These are phyloP conservation scores for Phenganax marumi DNA, from an alignment of 92 coral and sea anemone genomes.

Conservation along the genomic window DNA sequence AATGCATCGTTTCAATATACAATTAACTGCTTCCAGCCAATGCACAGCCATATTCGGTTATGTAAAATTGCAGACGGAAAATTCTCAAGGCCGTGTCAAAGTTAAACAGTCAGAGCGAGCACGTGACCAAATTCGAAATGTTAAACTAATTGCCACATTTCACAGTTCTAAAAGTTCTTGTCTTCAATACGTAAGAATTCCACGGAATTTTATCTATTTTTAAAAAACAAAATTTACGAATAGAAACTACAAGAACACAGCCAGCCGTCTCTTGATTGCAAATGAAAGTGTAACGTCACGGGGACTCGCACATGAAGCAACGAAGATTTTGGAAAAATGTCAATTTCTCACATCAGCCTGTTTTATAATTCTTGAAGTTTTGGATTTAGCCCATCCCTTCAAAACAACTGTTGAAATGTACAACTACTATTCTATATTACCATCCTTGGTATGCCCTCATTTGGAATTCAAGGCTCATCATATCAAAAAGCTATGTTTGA, in stretches of 20 bases:
- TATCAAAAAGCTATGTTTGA: not conserved
- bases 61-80: not conserved
- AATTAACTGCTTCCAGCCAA: not conserved
- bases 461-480: not conserved
- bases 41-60: constrained; percentile 12
- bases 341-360: not conserved
- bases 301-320: not conserved
- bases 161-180: not conserved
- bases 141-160: not conserved
- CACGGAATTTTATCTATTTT: not conserved
- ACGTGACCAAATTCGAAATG: constrained; percentile 4
- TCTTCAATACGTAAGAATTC: not conserved
- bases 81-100: not conserved
- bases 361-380: not conserved
- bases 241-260: not conserved
- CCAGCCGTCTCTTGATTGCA: constrained; percentile 5
- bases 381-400: constrained; percentile 1
- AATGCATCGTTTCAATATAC: not conserved
- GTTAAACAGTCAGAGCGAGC: not conserved
- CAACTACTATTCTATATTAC: not conserved
- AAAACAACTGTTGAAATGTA: not conserved
- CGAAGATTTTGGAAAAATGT: not conserved
- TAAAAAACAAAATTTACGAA: not conserved
- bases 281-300: not conserved
- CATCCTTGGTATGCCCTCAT: not conserved